These are phyloP conservation scores for Drosophila siamana DNA, from an alignment of 2,888 invertebrate species.

Conservation along the genomic window DNA sequence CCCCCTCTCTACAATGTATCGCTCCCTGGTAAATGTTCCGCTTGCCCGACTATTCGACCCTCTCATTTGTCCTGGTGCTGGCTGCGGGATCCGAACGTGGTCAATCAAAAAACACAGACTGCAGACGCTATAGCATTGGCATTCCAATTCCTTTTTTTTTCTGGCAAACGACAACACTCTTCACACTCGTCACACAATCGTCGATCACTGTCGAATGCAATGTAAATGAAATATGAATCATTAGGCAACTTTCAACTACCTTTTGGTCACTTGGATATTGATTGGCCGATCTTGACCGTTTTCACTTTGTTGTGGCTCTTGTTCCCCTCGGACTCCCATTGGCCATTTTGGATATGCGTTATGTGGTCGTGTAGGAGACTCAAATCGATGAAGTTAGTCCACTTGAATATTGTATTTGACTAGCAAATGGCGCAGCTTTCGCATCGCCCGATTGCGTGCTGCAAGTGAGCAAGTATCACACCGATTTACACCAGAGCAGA, in stretches of 20 bases:
- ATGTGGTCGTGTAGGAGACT: slow-evolving; percentile 6
- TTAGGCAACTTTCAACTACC: not conserved
- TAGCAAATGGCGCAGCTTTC: slow-evolving; percentile 81
- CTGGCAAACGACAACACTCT: slow-evolving; percentile 41
- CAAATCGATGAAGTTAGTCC: slow-evolving; percentile 41
- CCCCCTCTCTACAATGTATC: not conserved
- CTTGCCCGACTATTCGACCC: not conserved
- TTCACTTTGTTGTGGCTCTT: not conserved
- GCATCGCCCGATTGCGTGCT: slow-evolving; percentile 83
- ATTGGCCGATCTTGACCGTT: slow-evolving; percentile 8
- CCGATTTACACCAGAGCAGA: no score
- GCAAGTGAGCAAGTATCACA: slow-evolving; percentile 30
- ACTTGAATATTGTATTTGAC: slow-evolving; percentile 81
- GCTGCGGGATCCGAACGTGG: slow-evolving; percentile 3
- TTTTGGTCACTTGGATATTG: slow-evolving; percentile 14
- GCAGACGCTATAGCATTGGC: slow-evolving; percentile 57
- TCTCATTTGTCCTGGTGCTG: not conserved
- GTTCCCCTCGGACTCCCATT: slow-evolving; percentile 1
- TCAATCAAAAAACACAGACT: slow-evolving; percentile 63
- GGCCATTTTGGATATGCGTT: slow-evolving; percentile 10
- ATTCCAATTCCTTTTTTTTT: slow-evolving; percentile 1
- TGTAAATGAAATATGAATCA: not conserved
- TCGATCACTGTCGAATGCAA: slow-evolving; percentile 19
- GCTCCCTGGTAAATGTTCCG: not conserved
- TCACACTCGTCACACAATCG: slow-evolving; percentile 44